Percentiles rank a stretch among this genome's conserved stretches.
Conservation (phyloP, 2,797 vertebrate genomes). For the Tokudaia muenninki region DNA sequence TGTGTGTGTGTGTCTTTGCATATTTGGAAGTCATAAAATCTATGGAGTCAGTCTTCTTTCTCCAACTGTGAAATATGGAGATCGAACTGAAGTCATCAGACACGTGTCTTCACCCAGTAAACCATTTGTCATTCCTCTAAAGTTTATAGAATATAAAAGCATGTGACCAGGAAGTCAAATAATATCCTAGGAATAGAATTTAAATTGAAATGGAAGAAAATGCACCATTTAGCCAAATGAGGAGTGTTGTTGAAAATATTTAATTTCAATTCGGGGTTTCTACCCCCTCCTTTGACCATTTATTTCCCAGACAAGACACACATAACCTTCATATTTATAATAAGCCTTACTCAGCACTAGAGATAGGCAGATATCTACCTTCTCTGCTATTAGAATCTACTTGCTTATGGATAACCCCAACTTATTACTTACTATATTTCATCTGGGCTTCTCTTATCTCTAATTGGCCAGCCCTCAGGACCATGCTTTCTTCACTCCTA, state of each 20-base stretch:
- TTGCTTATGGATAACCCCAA: neutral
- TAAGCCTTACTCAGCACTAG: neutral
- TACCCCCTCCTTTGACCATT: neutral
- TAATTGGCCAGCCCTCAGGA: neutral
- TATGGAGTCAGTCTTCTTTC: neutral
- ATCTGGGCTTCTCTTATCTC: neutral
- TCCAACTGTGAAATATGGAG: neutral
- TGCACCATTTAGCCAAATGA: neutral
- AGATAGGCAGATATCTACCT: neutral
- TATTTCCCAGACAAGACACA: neutral
- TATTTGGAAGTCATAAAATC: neutral
- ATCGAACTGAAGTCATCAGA: neutral
- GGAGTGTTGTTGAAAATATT: neutral
- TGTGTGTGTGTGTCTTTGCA: too few species aligned
- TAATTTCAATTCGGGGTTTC: neutral
- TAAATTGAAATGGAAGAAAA: slow-evolving; percentile 8
- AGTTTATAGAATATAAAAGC: neutral
- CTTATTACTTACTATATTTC: neutral
- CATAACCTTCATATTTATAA: neutral
- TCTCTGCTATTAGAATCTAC: neutral
- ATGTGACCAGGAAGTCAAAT: neutral
- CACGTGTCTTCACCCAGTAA: neutral
- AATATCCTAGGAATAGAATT: slow-evolving; percentile 9
- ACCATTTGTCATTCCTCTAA: neutral
- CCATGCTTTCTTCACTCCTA: neutral